Evolutionary conservation across 2,113 vertebrate genomes (phyloP), one percentile per base, ranked within the genome.

Genomic region (Corythornis cristatus): DNA sequence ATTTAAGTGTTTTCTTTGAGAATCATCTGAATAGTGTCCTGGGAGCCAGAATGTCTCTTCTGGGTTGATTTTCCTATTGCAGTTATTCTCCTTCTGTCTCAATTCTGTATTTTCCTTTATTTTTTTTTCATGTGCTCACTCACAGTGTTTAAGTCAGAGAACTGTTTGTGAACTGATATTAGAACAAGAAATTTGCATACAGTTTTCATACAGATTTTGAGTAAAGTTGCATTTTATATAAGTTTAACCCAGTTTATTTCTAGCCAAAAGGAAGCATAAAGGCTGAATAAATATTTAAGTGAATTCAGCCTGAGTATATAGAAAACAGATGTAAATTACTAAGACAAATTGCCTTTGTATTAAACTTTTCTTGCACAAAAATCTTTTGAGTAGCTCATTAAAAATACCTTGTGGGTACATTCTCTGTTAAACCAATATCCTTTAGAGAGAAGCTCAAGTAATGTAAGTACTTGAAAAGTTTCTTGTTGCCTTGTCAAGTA

Each of bases 281-380:
- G 71, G 20, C 56, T 66, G 31, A 78, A 96, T 94, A 91, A 96
- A 95, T 96, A 95, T 95, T 92, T 91, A 66, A 96, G 77, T 78
- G 77, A 86, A 91, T 94, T 90, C 77, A 93, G n/a, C 65, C 68
- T 71, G 22, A 70, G 40, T 71, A 35, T 80, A 37, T 73, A 87
- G 86, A 93, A 96, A 93, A 87, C 86, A 94, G 75, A 93, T 96
- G 45, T 90, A 94, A 94, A 90, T 88, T 92, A 43, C 65, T 53
- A 57, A 74, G 76, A 94, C 67, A 95, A 96, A 92, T 90, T 94
- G 42, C 43, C 54, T 89, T 96, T 92, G 93, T 94, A 68, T 88
- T 93, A 93, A 91, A 93, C 70, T 74, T 75, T n/a, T 82, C 62
- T 88, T 91, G 54, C 76, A 64, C 57, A 61, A 80, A 89, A 94